phyloP scores from a whole-genome alignment of 2,113 vertebrate species.

The Nannobrachium achirus region DNA sequence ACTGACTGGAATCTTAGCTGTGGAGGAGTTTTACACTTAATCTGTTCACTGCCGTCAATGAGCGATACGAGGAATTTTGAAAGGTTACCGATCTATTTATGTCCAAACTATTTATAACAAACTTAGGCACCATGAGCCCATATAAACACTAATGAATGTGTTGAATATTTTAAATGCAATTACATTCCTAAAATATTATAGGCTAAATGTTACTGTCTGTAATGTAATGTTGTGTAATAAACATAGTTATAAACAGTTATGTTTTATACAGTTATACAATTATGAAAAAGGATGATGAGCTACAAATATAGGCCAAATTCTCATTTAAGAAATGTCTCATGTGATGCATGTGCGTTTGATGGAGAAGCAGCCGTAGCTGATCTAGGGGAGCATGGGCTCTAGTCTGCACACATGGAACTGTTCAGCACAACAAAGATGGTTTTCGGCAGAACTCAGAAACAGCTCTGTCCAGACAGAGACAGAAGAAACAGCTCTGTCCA shows the following conservation, averaged over 20 bases:
- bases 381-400: conserved; percentile 48
- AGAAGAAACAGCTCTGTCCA: conserved; percentile 34
- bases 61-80: conserved; percentile 2
- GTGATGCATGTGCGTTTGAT: conserved; percentile 46
- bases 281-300: too few species aligned
- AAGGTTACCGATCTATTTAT: neutral
- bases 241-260: too few species aligned
- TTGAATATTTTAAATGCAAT: neutral
- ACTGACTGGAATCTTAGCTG: conserved; percentile 9
- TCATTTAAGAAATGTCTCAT: conserved; percentile 4
- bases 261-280: neutral
- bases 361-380: conserved; percentile 44
- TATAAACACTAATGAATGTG: neutral
- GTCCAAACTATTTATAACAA: too few species aligned
- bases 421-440: conserved; percentile 39
- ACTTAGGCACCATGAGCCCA: neutral
- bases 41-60: neutral
- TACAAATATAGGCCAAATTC: conserved; percentile 6
- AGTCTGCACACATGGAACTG: conserved; percentile 58
- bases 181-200: neutral
- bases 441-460: conserved; percentile 29
- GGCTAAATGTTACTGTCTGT: neutral
- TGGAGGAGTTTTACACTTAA: conserved; percentile 15
- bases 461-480: conserved; percentile 11
- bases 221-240: too few species aligned